phyloP scores from a whole-genome alignment of 2,888 invertebrate species.

The Gibbula magus region DNA sequence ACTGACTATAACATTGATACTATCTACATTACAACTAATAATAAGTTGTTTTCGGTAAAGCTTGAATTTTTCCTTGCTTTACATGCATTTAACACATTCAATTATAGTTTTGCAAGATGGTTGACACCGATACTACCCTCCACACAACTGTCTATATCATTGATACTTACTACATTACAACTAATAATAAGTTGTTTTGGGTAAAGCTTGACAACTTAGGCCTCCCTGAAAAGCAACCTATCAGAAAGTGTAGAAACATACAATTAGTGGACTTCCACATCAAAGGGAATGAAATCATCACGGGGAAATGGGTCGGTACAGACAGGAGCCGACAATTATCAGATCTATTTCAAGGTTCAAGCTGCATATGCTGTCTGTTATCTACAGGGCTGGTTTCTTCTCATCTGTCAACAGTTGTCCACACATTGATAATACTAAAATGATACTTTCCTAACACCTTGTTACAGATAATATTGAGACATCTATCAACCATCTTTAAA shows the following conservation, averaged over 20 bases:
- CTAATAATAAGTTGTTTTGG: not conserved
- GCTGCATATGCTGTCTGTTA: not conserved
- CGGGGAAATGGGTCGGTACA: not conserved
- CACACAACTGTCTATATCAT: not conserved
- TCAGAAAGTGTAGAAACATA: not conserved
- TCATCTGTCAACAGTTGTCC: not conserved
- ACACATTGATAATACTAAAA: not conserved
- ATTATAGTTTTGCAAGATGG: not conserved
- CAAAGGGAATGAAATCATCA: not conserved
- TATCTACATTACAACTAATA: not conserved
- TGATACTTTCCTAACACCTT: conserved; percentile 4
- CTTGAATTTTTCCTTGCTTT: not conserved
- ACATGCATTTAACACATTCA: not conserved
- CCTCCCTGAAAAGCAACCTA: not conserved
- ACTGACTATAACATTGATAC: not conserved
- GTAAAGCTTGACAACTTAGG: not conserved
- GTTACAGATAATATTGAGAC: not conserved
- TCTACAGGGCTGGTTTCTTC: not conserved
- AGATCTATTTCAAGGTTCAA: not conserved
- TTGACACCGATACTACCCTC: not conserved
- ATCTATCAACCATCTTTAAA: too few species aligned
- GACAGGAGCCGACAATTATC: not conserved
- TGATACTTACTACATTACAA: not conserved
- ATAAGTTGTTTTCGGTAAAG: not conserved
- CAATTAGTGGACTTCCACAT: not conserved